Conservation (phyloP, 2,113 vertebrate species). For the Campylomormyrus numenius region DNA sequence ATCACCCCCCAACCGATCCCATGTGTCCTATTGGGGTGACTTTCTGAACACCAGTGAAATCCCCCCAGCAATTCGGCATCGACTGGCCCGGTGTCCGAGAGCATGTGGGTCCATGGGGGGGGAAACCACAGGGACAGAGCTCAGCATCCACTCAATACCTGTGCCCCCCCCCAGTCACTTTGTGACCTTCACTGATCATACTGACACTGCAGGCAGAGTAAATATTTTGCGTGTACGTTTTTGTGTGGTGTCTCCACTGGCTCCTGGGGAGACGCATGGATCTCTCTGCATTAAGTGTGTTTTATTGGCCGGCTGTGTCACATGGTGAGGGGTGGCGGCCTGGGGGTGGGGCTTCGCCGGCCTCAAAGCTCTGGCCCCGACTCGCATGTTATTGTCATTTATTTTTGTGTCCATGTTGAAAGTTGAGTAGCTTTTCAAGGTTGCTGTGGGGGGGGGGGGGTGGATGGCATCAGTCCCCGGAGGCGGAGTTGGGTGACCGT, state of each 20-base stretch:
- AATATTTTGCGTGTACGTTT: neutral
- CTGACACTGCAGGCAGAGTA: neutral
- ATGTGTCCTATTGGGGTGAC: neutral
- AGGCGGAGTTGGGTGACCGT: neutral
- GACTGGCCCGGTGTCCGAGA: neutral
- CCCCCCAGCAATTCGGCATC: neutral
- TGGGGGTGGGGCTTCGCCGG: neutral
- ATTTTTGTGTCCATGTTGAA: neutral
- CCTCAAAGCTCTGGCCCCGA: neutral
- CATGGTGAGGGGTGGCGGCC: neutral
- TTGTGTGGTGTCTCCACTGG: neutral
- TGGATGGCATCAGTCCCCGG: neutral
- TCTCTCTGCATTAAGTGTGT: neutral
- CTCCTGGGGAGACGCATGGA: neutral
- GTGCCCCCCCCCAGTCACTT: neutral
- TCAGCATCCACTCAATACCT: neutral
- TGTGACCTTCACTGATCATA: conserved; percentile 1
- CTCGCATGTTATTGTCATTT: neutral
- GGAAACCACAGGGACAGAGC: neutral
- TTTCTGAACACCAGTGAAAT: neutral
- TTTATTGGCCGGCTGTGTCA: neutral
- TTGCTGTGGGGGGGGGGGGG: neutral
- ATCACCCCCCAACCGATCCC: neutral
- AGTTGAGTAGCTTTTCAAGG: neutral
- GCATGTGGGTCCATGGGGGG: neutral